Base-by-base conservation (phyloP, 2,113 vertebrate genomes). In the Charina bottae region DNA sequence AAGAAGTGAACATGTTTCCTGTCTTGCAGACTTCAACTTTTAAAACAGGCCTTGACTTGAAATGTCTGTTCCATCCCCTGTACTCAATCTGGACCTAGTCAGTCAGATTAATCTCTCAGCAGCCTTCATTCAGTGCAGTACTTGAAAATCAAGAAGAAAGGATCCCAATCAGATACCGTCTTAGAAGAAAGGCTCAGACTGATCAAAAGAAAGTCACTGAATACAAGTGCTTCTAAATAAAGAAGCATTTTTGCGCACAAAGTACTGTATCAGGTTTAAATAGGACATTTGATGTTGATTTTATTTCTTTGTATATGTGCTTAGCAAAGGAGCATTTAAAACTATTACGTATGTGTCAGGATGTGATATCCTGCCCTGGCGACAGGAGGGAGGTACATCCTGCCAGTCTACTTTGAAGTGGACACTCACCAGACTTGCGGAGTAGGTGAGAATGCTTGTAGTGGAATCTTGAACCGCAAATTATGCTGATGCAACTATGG, bases 181-280 rank as follows among this genome's bases (percentile, higher is more conserved):
- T 89, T 87, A 68, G 83, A 85, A 58, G 49, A 37, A 91, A 83
- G 68, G 2, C 85, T 46, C 26, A 53, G 88, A 46, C n/a, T 0
- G 0, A 42, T 23, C 28, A 23, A 42, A 64, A 8, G 78, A 91
- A 95, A 94, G 91, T 68, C 37, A 94, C 88, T 55, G 62, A 90
- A 89, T 72, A 92, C 62, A 53, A 94, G 60, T 23, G 23, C 49
- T 90, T 89, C 46, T 9, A 0, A 33, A 33, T 12, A 1, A 42
- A 87, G 64, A 11, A 95, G 19, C 28, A 85, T 95, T 94, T 89
- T 85, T 89, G 88, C 46, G 90, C 55, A 95, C 26, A 58, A 12
- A 3, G 17, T 42, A 78, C 17, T 78, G 1, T 90, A 1, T 2
- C 59, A 88, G 23, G 4, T 90, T 62, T 37, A 90, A 89, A 49